Percentiles rank a stretch among this genome's conserved stretches.
These are phyloP conservation scores for Gymnocephalus cernua DNA, from an alignment of 2,113 vertebrate genomes.

Conservation along the genomic window DNA sequence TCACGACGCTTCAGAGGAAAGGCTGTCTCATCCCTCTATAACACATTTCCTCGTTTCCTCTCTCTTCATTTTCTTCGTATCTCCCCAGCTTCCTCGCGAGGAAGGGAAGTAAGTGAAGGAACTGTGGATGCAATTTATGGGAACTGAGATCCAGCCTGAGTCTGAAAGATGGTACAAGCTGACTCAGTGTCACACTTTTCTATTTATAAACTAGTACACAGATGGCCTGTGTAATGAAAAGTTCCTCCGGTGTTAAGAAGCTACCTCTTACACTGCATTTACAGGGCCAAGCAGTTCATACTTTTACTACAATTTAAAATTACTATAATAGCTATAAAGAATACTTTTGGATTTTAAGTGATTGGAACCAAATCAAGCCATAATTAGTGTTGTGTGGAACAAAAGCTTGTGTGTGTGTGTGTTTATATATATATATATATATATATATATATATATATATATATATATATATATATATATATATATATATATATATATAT, in stretches of 20 bases:
- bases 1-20: too few relatives aligned
- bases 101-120: too few relatives aligned
- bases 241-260: constrained; percentile 30
- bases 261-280: constrained; percentile 32
- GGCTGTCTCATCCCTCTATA: too few relatives aligned
- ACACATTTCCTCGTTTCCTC: too few relatives aligned
- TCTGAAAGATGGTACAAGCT: constrained; percentile 35
- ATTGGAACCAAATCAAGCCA: background rate
- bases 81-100: too few relatives aligned
- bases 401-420: background rate
- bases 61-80: too few relatives aligned
- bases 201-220: constrained; percentile 45
- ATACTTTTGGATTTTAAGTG: background rate
- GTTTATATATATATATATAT: too few relatives aligned
- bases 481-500: too few relatives aligned
- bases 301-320: constrained; percentile 1
- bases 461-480: too few relatives aligned
- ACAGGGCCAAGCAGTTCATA: constrained; percentile 21
- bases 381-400: background rate
- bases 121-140: too few relatives aligned
- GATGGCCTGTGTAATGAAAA: constrained; percentile 50
- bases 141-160: background rate
- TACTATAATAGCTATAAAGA: background rate
- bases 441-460: too few relatives aligned
- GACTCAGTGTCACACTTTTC: constrained; percentile 31